These are phyloP conservation scores for Crotophaga sulcirostris DNA, from an alignment of 2,113 vertebrate genomes.

Conservation along the genomic window DNA sequence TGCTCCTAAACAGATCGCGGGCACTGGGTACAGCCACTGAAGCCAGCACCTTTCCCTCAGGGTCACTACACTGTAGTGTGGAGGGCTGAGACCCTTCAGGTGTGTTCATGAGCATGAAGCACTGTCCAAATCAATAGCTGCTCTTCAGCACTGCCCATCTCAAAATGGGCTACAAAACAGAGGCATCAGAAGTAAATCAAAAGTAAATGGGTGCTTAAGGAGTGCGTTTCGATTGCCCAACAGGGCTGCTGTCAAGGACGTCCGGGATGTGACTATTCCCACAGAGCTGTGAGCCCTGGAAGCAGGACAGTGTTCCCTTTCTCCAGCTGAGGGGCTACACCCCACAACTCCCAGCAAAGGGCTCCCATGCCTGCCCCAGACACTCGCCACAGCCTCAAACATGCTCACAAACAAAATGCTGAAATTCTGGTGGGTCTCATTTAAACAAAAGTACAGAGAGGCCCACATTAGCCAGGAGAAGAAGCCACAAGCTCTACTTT, in stretches of 20 bases:
- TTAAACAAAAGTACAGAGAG: not conserved
- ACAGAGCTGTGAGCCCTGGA: not conserved
- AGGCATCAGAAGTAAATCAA: not conserved
- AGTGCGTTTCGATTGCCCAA: fast-evolving
- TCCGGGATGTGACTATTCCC: not conserved
- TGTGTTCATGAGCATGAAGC: not conserved
- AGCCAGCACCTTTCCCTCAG: not conserved
- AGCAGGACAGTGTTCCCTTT: not conserved
- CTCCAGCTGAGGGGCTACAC: not conserved
- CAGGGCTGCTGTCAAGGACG: not conserved
- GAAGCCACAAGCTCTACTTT: not conserved
- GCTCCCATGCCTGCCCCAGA: not conserved
- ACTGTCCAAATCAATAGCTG: not conserved
- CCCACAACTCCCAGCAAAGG: not conserved
- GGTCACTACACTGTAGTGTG: not conserved
- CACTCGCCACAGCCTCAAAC: fast-evolving
- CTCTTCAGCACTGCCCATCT: not conserved
- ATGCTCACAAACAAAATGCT: not conserved
- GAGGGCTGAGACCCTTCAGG: not conserved
- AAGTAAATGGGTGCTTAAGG: not conserved
- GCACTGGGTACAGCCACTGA: not conserved
- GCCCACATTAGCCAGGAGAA: not conserved
- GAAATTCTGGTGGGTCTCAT: not conserved
- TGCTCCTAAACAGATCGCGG: not conserved
- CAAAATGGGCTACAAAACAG: not conserved